Conservation (phyloP, 2,113 vertebrate species). For the Canis aureus region DNA sequence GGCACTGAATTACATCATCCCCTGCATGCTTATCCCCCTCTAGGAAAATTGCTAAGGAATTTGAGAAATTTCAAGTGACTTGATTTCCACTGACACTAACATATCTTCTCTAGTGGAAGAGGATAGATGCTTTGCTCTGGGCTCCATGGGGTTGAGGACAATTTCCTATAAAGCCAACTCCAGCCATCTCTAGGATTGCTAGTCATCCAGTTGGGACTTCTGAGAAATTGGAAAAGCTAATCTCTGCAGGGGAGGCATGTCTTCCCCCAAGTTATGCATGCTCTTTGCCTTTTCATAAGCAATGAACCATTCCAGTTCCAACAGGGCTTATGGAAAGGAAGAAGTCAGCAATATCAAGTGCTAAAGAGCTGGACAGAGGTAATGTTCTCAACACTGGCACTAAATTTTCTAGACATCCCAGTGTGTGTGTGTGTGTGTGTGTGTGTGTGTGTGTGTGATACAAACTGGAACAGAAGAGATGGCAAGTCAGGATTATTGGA, state of each 20-base stretch:
- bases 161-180: not conserved
- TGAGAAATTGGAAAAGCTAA: not conserved
- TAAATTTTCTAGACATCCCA: not conserved
- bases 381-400: not conserved
- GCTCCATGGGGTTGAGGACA: not conserved
- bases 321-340: not conserved
- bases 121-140: not conserved
- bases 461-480: not conserved
- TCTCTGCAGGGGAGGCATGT: not conserved
- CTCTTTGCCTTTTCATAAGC: not conserved
- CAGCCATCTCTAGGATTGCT: not conserved
- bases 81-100: not conserved
- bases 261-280: not conserved
- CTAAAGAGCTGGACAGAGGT: not conserved
- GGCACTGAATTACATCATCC: not conserved
- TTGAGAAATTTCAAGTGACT: not conserved
- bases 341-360: not conserved
- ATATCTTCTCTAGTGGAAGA: not conserved
- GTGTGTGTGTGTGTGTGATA: not conserved
- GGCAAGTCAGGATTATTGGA: not conserved
- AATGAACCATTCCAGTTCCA: not conserved
- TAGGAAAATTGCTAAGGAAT: not conserved
- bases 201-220: not conserved
- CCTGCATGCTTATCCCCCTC: accelerated
- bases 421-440: not conserved